Evolutionary conservation across 1,140 invertebrate genomes (phyloP).

Genomic region (Drosophila equinoxialis): DNA sequence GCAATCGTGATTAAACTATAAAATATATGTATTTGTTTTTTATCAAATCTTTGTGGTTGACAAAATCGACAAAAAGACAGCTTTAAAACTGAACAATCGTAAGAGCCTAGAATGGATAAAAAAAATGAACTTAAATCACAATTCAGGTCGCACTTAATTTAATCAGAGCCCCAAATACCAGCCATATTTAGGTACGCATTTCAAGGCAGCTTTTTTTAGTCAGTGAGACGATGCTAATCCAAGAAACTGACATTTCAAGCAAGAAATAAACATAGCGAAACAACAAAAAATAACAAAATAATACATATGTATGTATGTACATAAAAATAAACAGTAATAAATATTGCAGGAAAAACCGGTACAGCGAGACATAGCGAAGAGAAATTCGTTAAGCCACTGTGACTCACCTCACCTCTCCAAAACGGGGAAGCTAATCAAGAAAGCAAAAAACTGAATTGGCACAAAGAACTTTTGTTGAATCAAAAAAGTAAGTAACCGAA

Average conservation of each 20-base stretch:
- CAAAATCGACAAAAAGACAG: too few relatives aligned
- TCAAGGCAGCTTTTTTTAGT: background rate
- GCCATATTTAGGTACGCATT: background rate
- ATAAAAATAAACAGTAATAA: background rate
- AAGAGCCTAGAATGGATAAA: background rate
- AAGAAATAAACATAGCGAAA: background rate
- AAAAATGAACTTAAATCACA: background rate
- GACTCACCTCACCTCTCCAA: background rate
- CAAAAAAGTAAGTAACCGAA: constrained; percentile 10
- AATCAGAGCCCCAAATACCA: background rate
- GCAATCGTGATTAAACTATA: too few relatives aligned
- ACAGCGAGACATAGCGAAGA: constrained; percentile 1
- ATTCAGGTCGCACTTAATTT: constrained; percentile 1
- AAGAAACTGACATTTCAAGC: constrained; percentile 8
- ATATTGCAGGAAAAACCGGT: constrained; percentile 11
- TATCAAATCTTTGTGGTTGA: too few relatives aligned
- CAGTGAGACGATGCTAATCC: background rate
- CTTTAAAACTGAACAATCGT: too few relatives aligned
- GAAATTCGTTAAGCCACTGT: constrained; percentile 7
- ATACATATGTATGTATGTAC: too few relatives aligned
- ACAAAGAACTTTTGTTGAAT: constrained; percentile 9
- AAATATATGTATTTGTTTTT: too few relatives aligned
- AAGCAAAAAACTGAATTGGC: constrained; percentile 8
- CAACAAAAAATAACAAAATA: background rate
- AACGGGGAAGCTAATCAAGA: constrained; percentile 5